These are phyloP conservation scores for Cylloceria caligata DNA, from an alignment of 2,888 invertebrate genomes.

Conservation along the genomic window DNA sequence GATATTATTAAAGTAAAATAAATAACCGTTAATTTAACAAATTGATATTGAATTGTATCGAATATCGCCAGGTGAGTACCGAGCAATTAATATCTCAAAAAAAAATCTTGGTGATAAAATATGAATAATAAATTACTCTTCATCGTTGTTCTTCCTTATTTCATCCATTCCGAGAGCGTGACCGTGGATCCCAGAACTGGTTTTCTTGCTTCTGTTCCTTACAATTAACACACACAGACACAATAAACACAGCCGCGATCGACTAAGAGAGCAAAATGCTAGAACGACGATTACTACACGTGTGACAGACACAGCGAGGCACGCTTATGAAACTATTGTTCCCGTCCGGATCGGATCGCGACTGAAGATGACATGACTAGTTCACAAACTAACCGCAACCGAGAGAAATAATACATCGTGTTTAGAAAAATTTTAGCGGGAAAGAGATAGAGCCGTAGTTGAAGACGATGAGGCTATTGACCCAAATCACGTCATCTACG, in stretches of 20 bases:
- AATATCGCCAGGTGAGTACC: too few species aligned
- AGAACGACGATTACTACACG: conserved; percentile 6
- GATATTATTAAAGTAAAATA: too few species aligned
- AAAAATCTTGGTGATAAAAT: too few species aligned
- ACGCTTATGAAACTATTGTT: conserved; percentile 32
- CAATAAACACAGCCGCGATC: not conserved
- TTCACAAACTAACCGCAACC: not conserved
- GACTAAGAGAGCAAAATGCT: conserved; percentile 10
- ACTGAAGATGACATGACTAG: conserved; percentile 37
- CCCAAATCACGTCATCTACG: conserved; percentile 57
- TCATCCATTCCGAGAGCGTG: conserved; percentile 42
- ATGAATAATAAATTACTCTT: conserved; percentile 52
- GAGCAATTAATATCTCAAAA: too few species aligned
- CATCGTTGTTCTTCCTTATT: conserved; percentile 47
- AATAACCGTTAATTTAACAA: too few species aligned
- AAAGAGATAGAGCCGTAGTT: conserved; percentile 11
- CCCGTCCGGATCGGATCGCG: conserved; percentile 34
- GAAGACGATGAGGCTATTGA: conserved; percentile 53
- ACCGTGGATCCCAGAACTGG: conserved; percentile 20
- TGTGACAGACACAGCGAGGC: conserved; percentile 18
- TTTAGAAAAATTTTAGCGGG: conserved; percentile 24
- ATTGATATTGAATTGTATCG: too few species aligned
- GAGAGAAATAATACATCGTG: conserved; percentile 23
- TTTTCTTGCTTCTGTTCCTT: conserved; percentile 1
- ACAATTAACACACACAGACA: not conserved